Evolutionary conservation across 2,888 invertebrate genomes (phyloP).

Genomic region (Mythimna loreyi): DNA sequence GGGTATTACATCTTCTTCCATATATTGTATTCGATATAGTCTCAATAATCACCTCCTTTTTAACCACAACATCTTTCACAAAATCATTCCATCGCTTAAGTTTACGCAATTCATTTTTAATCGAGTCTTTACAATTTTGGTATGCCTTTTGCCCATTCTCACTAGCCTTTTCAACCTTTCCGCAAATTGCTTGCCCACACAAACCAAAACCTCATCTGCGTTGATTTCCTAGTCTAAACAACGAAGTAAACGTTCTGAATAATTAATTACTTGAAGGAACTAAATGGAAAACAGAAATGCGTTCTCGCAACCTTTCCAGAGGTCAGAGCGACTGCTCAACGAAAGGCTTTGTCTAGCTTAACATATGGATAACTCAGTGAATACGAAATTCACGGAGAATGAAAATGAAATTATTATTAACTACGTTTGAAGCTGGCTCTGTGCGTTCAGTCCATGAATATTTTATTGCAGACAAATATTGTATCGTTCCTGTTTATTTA

Average conservation of each 20-base stretch:
- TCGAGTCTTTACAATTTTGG: not conserved
- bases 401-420: constrained; percentile 12
- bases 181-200: constrained; percentile 8
- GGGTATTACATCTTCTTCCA: not conserved
- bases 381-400: constrained; percentile 16
- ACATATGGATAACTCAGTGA: constrained; percentile 5
- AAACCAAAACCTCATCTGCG: constrained; percentile 34
- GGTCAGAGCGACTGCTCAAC: constrained; percentile 12
- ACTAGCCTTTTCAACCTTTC: constrained; percentile 8
- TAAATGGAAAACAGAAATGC: constrained; percentile 22
- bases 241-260: constrained; percentile 41
- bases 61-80: not conserved
- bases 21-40: not conserved
- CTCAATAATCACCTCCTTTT: not conserved
- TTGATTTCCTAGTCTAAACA: constrained; percentile 42
- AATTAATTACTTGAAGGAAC: constrained; percentile 46
- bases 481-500: constrained; percentile 21
- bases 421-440: constrained; percentile 14
- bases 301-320: constrained; percentile 18
- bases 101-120: constrained; percentile 6
- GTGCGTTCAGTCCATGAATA: constrained; percentile 27
- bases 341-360: constrained; percentile 20
- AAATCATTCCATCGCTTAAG: not conserved
- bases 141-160: not conserved
- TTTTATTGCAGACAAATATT: constrained; percentile 16